Evolutionary conservation across 2,113 vertebrate species (phyloP), one percentile per base, ranked within the genome.

Genomic region (Microcebus lehilahytsara): DNA sequence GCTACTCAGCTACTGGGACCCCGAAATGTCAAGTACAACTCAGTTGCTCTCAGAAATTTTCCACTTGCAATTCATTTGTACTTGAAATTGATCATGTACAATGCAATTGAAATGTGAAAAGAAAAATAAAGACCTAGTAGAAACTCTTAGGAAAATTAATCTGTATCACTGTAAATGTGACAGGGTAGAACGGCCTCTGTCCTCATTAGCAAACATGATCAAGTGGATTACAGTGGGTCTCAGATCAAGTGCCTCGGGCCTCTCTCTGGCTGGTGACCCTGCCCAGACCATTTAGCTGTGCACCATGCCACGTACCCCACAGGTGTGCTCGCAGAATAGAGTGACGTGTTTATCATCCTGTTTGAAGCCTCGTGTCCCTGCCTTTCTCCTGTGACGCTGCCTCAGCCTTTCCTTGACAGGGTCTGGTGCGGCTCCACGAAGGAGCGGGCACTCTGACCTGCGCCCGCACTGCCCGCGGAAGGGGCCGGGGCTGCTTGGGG

Each of bases 21-120:
- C 93, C 60, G 90, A 96, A 98, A 97, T 98, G 98, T 98, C 97
- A 98, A 97, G 91, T 96, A 89, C 37, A 95, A 92, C 83, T 96
- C 75, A 93, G 49, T 80, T 49, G 20, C 46, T 93, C 77, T 96
- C 93, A 86, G 83, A 95, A 96, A 93, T 81, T 93, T 96, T 96
- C 88, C 92, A 91, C 90, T 90, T 96, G 67, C 11, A 87, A 74
- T 97, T 91, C 69, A 72, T 69, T 96, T 89, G n/a, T 89, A 85
- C 88, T 97, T 96, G 62, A 94, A 95, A 91, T 62, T 91, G 56
- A 96, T 93, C 75, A 72, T 37, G 53, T 64, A 87, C 62, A 93
- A 92, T n/a, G 37, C 58, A 94, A 85, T 34, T 95, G 88, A 96
- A 95, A 93, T 95, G 85, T 42, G 89, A 95, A 87, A 75, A 56